phyloP scores from a whole-genome alignment of 2,888 invertebrate species.

The Lottia gigantea region DNA sequence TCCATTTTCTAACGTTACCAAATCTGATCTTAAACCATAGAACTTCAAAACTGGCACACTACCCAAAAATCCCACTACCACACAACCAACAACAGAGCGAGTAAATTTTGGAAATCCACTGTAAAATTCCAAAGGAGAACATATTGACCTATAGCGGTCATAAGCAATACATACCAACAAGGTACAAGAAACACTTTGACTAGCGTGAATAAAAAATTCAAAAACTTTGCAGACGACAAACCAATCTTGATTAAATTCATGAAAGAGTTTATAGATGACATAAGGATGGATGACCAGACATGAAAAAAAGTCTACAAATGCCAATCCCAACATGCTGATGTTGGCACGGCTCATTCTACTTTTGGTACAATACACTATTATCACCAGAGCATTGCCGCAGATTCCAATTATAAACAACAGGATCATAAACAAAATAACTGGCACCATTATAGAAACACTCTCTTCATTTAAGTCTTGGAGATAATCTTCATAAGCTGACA shows the following conservation, averaged over 20 bases:
- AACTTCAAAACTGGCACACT: conserved; percentile 40
- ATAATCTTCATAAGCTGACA: conserved; percentile 14
- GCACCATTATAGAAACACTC: conserved; percentile 19
- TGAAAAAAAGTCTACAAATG: conserved; percentile 36
- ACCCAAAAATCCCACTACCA: conserved; percentile 16
- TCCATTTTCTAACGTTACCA: neutral
- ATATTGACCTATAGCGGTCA: conserved; percentile 38
- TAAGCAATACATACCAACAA: conserved; percentile 35
- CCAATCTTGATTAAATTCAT: conserved; percentile 29
- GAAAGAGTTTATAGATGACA: conserved; percentile 35
- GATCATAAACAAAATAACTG: conserved; percentile 37
- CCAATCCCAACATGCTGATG: conserved; percentile 36
- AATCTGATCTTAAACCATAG: conserved; percentile 30
- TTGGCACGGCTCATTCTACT: conserved; percentile 30
- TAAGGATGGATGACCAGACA: conserved; percentile 41
- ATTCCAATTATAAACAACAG: conserved; percentile 32
- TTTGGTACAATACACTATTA: conserved; percentile 30
- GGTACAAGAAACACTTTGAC: conserved; percentile 27
- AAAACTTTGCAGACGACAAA: conserved; percentile 34
- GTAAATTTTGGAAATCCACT: neutral
- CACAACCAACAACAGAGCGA: conserved; percentile 16
- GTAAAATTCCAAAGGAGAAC: conserved; percentile 34
- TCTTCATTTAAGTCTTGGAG: conserved; percentile 17
- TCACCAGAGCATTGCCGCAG: conserved; percentile 38
- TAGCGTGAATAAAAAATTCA: conserved; percentile 39